Evolutionary conservation across 2,797 vertebrate species (phyloP).

Genomic region (Parauchenoglanis ngamensis): DNA sequence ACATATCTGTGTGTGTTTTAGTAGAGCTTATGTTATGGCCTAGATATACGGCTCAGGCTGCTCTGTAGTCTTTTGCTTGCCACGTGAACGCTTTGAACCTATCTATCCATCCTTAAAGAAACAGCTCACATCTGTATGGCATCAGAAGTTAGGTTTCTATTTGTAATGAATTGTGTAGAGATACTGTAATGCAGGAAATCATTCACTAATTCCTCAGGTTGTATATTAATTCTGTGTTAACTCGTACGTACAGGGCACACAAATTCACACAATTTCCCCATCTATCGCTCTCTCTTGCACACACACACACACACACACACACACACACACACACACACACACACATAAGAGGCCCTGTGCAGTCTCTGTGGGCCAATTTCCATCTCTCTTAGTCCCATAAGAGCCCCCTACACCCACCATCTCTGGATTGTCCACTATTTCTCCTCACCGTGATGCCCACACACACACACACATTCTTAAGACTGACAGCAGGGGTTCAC

Average conservation of each 20-base stretch:
- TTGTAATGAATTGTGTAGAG: neutral
- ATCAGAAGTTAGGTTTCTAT: neutral
- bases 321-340: neutral
- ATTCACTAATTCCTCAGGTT: neutral
- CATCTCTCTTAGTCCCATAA: neutral
- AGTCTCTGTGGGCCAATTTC: neutral
- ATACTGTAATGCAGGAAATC: neutral
- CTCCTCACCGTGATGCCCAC: neutral
- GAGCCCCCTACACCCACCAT: neutral
- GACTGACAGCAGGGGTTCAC: slow-evolving; percentile 61
- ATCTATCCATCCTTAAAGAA: slow-evolving; percentile 60
- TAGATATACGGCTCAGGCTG: neutral
- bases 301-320: neutral
- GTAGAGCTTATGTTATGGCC: no score
- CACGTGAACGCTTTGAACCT: slow-evolving; percentile 78
- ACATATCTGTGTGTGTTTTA: neutral
- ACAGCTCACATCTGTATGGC: slow-evolving; percentile 2
- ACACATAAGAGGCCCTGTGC: neutral
- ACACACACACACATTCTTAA: slow-evolving; percentile 35
- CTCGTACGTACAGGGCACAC: neutral
- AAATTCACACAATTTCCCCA: neutral
- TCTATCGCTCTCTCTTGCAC: neutral
- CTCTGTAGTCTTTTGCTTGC: neutral
- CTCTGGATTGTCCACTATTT: neutral
- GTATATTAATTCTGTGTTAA: neutral